Evolutionary conservation across 2,113 vertebrate genomes (phyloP), one percentile per base, ranked within the genome.

Genomic region (Gymnogyps californianus): DNA sequence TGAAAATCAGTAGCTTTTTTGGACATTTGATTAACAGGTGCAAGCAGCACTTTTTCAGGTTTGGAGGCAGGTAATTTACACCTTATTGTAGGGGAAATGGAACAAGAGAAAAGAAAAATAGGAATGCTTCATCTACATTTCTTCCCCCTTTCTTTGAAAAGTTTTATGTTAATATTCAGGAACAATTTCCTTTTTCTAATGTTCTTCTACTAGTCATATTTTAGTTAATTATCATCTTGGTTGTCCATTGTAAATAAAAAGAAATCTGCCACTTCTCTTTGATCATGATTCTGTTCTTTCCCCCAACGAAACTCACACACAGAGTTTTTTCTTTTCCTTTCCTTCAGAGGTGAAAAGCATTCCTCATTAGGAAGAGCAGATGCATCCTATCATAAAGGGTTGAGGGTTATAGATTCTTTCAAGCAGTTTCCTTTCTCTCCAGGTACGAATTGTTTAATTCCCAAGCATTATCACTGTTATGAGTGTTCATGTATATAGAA

Each of bases 191-290:
- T 5, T 91, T 87, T 91, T 71, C 16, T 87, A 36, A 40, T 71
- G 10, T 64, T 94, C 47, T 92, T 92, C 57, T 11, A 3, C 12
- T 55, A 26, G 25, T 67, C 0, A 0, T 78, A 47, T 74, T 87
- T 91, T 89, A 66, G 62, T 67, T 90, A 80, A 88, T 80, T 83
- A 66, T 79, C n/a, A 66, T 79, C n/a, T 75, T 69, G 10, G 38
- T 87, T 91, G 40, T 52, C 59, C 61, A 69, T 47, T 95, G 80
- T 61, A 89, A 96, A 93, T 91, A 84, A 81, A 90, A 71, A 88
- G 47, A 92, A 67, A 80, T 22, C 28, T 87, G 29, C 11, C 15
- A 7, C 16, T 87, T 95, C 25, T 11, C 25, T 95, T 94, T 89
- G 72, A 72, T 91, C 16, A 10, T 46, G 10, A 8, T 61, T 92